phyloP scores from a whole-genome alignment of 2,888 invertebrate genomes.

The Plagiodera versicolora region DNA sequence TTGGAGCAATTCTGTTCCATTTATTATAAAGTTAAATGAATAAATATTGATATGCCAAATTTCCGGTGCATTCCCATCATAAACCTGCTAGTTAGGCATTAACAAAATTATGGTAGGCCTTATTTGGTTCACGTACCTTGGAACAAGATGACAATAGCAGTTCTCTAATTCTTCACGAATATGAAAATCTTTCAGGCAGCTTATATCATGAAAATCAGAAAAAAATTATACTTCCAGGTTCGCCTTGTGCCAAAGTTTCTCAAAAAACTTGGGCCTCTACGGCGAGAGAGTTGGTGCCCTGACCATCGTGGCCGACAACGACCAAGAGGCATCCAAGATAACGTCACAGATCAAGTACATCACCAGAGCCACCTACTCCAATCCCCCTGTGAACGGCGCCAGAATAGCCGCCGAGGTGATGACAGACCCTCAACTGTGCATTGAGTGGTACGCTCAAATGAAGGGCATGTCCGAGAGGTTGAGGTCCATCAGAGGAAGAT shows the following conservation, averaged over 20 bases:
- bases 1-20: too few species aligned
- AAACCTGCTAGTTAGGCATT: too few species aligned
- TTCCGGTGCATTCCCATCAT: too few species aligned
- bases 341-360: constrained; percentile 67
- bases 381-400: constrained; percentile 69
- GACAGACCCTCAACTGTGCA: constrained; percentile 54
- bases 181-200: too few species aligned
- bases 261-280: constrained; percentile 72
- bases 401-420: constrained; percentile 59
- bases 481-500: constrained; percentile 60
- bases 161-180: too few species aligned
- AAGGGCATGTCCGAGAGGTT: constrained; percentile 63
- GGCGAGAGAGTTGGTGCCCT: constrained; percentile 68
- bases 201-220: too few species aligned
- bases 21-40: too few species aligned
- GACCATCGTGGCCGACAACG: constrained; percentile 56
- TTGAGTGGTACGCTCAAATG: constrained; percentile 21
- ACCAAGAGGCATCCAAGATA: constrained; percentile 62
- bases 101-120: too few species aligned
- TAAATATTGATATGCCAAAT: too few species aligned
- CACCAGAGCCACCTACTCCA: constrained; percentile 67
- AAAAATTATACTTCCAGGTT: constrained; percentile 51
- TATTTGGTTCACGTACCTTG: too few species aligned
- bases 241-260: constrained; percentile 60
- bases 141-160: too few species aligned